Evolutionary conservation across 2,888 invertebrate genomes (phyloP).

Genomic region (Ophion ventricosus): DNA sequence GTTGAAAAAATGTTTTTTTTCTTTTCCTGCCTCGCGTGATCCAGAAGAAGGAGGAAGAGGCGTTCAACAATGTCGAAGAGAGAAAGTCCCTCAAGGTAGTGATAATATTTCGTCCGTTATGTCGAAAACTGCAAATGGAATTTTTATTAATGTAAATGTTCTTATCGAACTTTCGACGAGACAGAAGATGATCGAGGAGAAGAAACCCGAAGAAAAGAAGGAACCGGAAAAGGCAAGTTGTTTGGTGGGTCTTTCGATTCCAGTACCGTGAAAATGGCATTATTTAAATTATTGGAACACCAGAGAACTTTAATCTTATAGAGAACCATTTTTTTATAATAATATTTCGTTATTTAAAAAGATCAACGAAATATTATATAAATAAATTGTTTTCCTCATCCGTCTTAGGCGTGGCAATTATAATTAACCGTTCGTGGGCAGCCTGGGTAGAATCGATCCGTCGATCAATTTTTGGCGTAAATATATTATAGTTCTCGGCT

Average conservation of each 20-base stretch:
- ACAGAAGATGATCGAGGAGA: conserved; percentile 66
- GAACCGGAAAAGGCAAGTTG: conserved; percentile 79
- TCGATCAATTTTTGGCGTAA: no score
- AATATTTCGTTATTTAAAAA: no score
- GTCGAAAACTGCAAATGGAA: neutral
- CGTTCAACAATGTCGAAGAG: conserved; percentile 79
- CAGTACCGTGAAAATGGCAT: neutral
- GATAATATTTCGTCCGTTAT: neutral
- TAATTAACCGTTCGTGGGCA: no score
- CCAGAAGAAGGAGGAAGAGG: conserved; percentile 78
- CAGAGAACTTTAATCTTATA: no score
- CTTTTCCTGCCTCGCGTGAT: conserved; percentile 32
- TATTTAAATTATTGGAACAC: neutral
- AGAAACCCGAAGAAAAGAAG: conserved; percentile 73
- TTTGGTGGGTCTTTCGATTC: neutral
- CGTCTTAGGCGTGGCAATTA: neutral
- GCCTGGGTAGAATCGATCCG: no score
- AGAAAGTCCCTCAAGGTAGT: conserved; percentile 77
- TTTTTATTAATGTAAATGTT: neutral
- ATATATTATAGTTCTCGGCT: no score
- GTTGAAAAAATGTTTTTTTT: conserved; percentile 33
- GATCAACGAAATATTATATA: no score
- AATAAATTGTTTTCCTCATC: neutral
- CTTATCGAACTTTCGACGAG: neutral
- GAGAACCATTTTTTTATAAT: no score